A percentile compares a stretch with the other conserved stretches of the same genome.
Conservation (phyloP, 2,113 vertebrate species). For the Etheostoma cragini region DNA sequence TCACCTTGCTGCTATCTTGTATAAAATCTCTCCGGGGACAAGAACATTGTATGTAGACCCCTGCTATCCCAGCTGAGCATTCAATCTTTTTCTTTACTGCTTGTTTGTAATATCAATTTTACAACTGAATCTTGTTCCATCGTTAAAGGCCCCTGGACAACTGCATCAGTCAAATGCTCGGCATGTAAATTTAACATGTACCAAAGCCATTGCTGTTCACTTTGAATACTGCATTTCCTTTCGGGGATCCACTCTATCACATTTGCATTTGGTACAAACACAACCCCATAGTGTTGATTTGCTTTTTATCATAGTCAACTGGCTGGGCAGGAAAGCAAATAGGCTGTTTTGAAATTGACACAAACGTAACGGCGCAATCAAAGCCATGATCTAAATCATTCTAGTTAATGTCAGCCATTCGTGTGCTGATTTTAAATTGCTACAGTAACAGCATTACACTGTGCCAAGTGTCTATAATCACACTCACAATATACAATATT, state of each 20-base stretch:
- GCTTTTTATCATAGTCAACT: constrained; percentile 42
- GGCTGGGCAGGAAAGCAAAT: constrained; percentile 38
- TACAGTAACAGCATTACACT: constrained; percentile 38
- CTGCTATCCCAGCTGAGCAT: background rate
- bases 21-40: background rate
- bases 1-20: background rate
- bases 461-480: constrained; percentile 72
- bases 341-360: constrained; percentile 57
- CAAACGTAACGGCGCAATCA: constrained; percentile 56
- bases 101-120: background rate
- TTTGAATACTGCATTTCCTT: constrained; percentile 22
- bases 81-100: background rate
- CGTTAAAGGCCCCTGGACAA: background rate
- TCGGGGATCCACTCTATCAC: background rate
- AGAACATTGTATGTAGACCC: background rate
- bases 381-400: constrained; percentile 53
- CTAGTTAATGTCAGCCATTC: constrained; percentile 62
- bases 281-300: constrained; percentile 1
- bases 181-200: constrained; percentile 12
- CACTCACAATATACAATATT: constrained; percentile 67
- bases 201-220: background rate
- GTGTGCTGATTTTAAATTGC: constrained; percentile 69
- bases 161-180: background rate
- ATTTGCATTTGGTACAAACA: constrained; percentile 43
- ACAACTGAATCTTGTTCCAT: background rate